Percentiles rank a stretch among this genome's conserved stretches.
Conservation (phyloP, 2,113 vertebrate species). For the Nanorana parkeri region DNA sequence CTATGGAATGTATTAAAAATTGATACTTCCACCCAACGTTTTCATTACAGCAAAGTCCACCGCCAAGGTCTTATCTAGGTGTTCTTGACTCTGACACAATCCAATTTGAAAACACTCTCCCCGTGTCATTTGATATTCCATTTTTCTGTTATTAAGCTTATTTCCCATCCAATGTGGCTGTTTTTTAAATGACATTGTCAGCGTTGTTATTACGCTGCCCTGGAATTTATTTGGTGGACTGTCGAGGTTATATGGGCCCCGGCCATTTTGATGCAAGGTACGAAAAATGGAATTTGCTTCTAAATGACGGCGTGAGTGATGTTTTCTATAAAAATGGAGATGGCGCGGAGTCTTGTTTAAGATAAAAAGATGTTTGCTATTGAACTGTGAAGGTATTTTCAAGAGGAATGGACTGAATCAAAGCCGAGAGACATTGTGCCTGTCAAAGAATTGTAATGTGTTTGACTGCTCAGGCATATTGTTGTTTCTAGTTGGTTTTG, state of each 20-base stretch:
- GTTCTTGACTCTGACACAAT: slow-evolving; percentile 46
- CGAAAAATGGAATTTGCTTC: slow-evolving; percentile 36
- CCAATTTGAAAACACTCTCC: slow-evolving; percentile 45
- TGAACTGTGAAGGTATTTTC: background rate
- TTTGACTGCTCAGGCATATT: no score
- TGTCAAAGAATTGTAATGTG: background rate
- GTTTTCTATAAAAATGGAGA: slow-evolving; percentile 25
- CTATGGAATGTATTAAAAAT: background rate
- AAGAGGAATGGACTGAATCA: background rate
- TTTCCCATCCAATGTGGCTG: slow-evolving; percentile 7
- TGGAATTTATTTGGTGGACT: slow-evolving; percentile 14
- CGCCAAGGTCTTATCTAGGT: slow-evolving; percentile 10
- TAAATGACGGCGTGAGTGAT: slow-evolving; percentile 18
- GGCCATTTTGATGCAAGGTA: background rate
- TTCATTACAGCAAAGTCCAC: background rate
- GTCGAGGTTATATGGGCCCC: background rate
- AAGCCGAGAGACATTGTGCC: background rate
- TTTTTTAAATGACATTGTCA: slow-evolving; percentile 29
- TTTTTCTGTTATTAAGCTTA: slow-evolving; percentile 24
- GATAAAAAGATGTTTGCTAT: background rate
- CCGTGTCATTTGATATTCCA: slow-evolving; percentile 35
- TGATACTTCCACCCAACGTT: background rate
- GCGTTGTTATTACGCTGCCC: background rate
- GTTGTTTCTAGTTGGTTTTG: no score
- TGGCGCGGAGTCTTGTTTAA: background rate